Percentiles rank a stretch among this genome's conserved stretches.
Conservation (phyloP, 1,140 invertebrate species). For the Agraylea sexmaculata region DNA sequence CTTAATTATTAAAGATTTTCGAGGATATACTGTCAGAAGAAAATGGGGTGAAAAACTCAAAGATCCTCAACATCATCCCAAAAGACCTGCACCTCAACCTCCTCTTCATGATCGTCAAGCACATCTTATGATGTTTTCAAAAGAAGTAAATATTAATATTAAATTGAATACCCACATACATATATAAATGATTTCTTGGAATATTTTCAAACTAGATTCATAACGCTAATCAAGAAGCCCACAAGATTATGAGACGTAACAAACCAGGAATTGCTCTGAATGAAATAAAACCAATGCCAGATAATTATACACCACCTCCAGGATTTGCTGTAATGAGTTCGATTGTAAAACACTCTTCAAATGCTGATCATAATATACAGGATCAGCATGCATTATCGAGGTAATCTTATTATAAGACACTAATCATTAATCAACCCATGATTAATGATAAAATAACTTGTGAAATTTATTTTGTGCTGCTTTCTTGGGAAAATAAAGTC, state of each 20-base stretch:
- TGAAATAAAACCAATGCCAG: slow-evolving; percentile 42
- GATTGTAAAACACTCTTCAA: slow-evolving; percentile 34
- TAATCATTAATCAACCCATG: background rate
- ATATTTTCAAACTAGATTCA: slow-evolving; percentile 42
- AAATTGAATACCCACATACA: slow-evolving; percentile 4
- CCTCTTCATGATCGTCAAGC: slow-evolving; percentile 31
- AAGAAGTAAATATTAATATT: slow-evolving; percentile 24
- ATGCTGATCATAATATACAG: slow-evolving; percentile 33
- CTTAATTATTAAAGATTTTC: slow-evolving; percentile 39
- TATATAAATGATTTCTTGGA: slow-evolving; percentile 1
- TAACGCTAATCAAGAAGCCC: slow-evolving; percentile 54
- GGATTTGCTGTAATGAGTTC: slow-evolving; percentile 48
- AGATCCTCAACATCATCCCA: slow-evolving; percentile 31
- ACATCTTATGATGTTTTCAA: slow-evolving; percentile 33
- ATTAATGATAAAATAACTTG: background rate
- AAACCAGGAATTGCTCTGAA: slow-evolving; percentile 44
- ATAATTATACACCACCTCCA: slow-evolving; percentile 45
- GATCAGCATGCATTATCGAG: slow-evolving; percentile 38
- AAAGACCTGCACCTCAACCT: slow-evolving; percentile 22
- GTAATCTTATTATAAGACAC: slow-evolving; percentile 21
- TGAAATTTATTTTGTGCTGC: background rate
- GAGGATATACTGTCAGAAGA: slow-evolving; percentile 51
- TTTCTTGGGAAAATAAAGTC: slow-evolving; percentile 23
- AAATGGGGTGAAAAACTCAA: slow-evolving; percentile 46
- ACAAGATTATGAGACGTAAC: slow-evolving; percentile 53